Evolutionary conservation across 1,140 invertebrate species (phyloP), one percentile per base, ranked within the genome.

Genomic region (Scaptomyza montana): DNA sequence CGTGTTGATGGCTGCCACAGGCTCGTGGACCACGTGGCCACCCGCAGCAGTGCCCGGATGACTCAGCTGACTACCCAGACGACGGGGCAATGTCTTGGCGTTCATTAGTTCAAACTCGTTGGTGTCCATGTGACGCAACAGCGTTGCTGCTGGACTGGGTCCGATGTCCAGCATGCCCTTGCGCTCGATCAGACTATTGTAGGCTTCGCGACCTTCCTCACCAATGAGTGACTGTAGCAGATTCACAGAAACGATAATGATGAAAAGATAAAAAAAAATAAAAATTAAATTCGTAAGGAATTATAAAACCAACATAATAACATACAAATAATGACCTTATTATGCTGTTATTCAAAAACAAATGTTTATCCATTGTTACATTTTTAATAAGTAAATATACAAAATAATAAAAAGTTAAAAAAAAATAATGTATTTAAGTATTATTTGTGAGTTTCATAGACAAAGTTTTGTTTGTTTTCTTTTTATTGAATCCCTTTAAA

Each of bases 161-260:
- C 76, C 84, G 1, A 91, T 86, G 41, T 90, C 84, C 63, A 91
- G 50, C 49, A 89, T 76, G n/a, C 77, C 72, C 54, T 92, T 92
- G 36, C 90, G 95, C 77, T 98, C 97, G 43, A 99, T 97, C 36
- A 99, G 93, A 77, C 96, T 96, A 89, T 97, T 96, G 93, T 99
- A 99, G 0, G 97, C 98, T 89, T 97, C 95, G 86, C 97, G 97
- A 36, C 97, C 95, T 82, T 97, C 96, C 74, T 95, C 95, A n/a
- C 95, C 96, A 64, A 97, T 93, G 41, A 95, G 95, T 4, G 95
- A 94, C 96, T 97, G 92, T 3, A 3, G 10, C 8, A 39, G 13
- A 33, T 36, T 21, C 25, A 16, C 36, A 36, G 36, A 43, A n/a
- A 33, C 9, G 50, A 59, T 9, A 61, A 54, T 19, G 43, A 36